Conservation (phyloP, 1,140 invertebrate species). For the Drosophila punjabiensis region DNA sequence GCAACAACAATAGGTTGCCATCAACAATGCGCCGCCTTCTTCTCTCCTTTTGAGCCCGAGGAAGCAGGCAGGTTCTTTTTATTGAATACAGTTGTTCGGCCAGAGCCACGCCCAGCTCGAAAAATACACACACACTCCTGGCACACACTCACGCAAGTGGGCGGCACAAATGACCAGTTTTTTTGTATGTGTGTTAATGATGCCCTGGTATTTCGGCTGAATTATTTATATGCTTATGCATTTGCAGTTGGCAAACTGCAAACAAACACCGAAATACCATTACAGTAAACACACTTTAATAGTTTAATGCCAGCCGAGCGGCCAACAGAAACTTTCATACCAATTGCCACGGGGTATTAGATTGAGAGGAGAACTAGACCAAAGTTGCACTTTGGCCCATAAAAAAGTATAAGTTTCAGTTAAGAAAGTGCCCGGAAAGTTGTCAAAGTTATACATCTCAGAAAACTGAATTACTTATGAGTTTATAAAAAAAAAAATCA, state of each 20-base stretch:
- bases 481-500: not conserved
- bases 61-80: conserved; percentile 21
- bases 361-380: conserved; percentile 8
- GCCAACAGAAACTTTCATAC: conserved; percentile 31
- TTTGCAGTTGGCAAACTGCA: conserved; percentile 36
- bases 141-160: conserved; percentile 53
- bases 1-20: conserved; percentile 14
- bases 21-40: conserved; percentile 21
- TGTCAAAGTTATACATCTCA: conserved; percentile 1
- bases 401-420: not conserved
- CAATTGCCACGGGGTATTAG: conserved; percentile 8
- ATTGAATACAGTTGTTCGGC: conserved; percentile 63
- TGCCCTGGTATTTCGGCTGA: conserved; percentile 43
- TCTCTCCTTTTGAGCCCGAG: not conserved
- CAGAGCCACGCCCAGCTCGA: conserved; percentile 46
- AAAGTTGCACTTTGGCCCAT: conserved; percentile 9
- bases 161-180: conserved; percentile 25
- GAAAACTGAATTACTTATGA: not conserved
- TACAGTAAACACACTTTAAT: conserved; percentile 67
- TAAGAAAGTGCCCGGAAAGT: conserved; percentile 4
- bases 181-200: conserved; percentile 60
- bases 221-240: conserved; percentile 60
- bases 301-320: conserved; percentile 58
- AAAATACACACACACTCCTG: not conserved
- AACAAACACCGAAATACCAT: conserved; percentile 47